Percentiles rank a stretch among this genome's conserved stretches.
These are phyloP conservation scores for Contarinia nasturtii DNA, from an alignment of 1,140 invertebrate genomes.

Conservation along the genomic window DNA sequence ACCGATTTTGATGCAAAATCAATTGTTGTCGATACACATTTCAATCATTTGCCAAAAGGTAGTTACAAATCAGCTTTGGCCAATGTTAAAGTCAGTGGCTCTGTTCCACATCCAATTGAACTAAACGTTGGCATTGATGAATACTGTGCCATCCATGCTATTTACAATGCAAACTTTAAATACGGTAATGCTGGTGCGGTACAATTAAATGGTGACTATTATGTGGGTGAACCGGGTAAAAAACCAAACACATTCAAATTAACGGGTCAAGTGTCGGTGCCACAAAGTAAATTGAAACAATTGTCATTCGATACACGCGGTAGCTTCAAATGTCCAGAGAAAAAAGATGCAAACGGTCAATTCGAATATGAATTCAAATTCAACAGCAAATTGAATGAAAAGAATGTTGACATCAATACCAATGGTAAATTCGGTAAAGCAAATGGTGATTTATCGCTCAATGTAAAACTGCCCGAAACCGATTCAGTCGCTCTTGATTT, in stretches of 20 bases:
- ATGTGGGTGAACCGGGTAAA: conserved; percentile 12
- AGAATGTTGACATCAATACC: not conserved
- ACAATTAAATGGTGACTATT: conserved; percentile 23
- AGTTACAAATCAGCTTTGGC: conserved; percentile 12
- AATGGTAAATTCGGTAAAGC: not conserved
- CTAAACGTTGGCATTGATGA: conserved; percentile 11
- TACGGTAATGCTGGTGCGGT: conserved; percentile 10
- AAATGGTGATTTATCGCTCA: not conserved
- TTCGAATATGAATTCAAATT: conserved; percentile 6
- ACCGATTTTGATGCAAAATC: conserved; percentile 19
- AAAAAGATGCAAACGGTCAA: conserved; percentile 7
- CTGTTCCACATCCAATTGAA: conserved; percentile 20
- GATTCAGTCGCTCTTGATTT: not conserved
- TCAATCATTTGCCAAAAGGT: conserved; percentile 15
- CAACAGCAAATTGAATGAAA: not conserved
- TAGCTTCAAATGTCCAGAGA: conserved; percentile 7
- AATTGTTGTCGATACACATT: conserved; percentile 7
- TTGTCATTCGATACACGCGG: conserved; percentile 12
- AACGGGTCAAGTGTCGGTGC: conserved; percentile 1
- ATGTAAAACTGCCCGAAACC: not conserved
- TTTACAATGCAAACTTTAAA: conserved; percentile 10
- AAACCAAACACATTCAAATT: conserved; percentile 23
- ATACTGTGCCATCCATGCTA: conserved; percentile 10
- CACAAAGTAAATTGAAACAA: conserved; percentile 23
- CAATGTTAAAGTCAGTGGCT: conserved; percentile 16